Percentiles rank a stretch among this genome's conserved stretches.
These are phyloP conservation scores for Parazoanthus atlanticus DNA, from an alignment of 92 coral and sea anemone species.

Conservation along the genomic window DNA sequence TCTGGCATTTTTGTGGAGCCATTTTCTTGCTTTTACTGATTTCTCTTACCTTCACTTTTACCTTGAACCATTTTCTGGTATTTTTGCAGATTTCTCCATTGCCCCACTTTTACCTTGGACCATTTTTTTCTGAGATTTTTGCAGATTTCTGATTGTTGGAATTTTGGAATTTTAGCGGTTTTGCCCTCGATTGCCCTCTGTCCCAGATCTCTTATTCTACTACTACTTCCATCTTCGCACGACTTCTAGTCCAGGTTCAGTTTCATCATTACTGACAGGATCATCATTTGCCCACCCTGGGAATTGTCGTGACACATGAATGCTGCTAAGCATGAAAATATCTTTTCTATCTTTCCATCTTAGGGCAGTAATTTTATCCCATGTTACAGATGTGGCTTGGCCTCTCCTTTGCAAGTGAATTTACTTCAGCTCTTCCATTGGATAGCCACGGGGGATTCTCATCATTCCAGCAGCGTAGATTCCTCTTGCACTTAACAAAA, in stretches of 20 bases:
- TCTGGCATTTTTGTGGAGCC: too few relatives aligned
- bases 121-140: too few relatives aligned
- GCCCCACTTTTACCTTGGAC: too few relatives aligned
- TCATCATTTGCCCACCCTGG: conserved; percentile 50
- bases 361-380: conserved; percentile 27
- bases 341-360: conserved; percentile 45
- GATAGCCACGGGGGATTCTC: background rate
- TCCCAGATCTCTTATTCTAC: too few relatives aligned
- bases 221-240: conserved; percentile 4
- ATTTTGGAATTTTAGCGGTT: too few relatives aligned
- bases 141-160: too few relatives aligned
- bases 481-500: conserved; percentile 19
- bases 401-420: conserved; percentile 39
- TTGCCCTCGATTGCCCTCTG: too few relatives aligned
- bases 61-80: too few relatives aligned
- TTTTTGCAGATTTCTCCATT: too few relatives aligned
- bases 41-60: too few relatives aligned
- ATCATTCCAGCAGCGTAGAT: conserved; percentile 48
- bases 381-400: conserved; percentile 47
- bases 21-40: too few relatives aligned
- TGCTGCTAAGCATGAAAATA: conserved; percentile 43
- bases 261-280: conserved; percentile 35
- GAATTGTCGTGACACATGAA: conserved; percentile 47
- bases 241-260: conserved; percentile 5
- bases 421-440: conserved; percentile 32